Evolutionary conservation across 1,140 invertebrate genomes (phyloP), one percentile per base, ranked within the genome.

Genomic region (Panagrolaimus sp.): DNA sequence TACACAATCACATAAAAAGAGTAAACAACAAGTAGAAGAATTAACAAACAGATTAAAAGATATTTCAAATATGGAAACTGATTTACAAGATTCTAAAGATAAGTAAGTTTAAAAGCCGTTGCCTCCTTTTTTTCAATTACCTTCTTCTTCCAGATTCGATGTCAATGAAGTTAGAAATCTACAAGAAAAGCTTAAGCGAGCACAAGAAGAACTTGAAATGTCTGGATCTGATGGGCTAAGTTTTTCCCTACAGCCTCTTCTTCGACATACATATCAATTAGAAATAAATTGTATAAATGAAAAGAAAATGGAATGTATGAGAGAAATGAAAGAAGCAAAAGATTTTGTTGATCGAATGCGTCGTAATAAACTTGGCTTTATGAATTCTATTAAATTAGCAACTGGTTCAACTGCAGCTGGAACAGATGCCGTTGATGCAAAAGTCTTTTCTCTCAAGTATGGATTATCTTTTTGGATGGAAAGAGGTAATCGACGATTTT

Each of bases 311-410:
- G 79, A 82, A 47, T 83, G 80, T 57, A 51, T 82, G 13, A 69
- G 69, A 11, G 81, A 82, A 66, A 83, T 82, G 80, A 65, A 73
- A 16, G 77, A 79, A 27, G 81, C 80, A 7, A 79, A 72, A 23
- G 80, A 82, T 43, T 72, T 77, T 14, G 80, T 82, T 4, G 80
- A 83, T 61, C 77, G 76, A 63, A 69, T 82, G 63, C 67, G 76
- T 46, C 73, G 71, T 46, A 82, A 82, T 65, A 81, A 82, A 51
- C 63, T 69, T 9, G 74, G 77, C 61, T 62, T 82, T n/a, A 14
- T 82, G 7, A 71, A 70, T 46, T 83, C 81, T 13, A 65, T 82
- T 8, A 82, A 83, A 67, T 65, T 82, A 44, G 80, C 80, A 11
- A 83, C 80, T 23, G 80, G 80, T 11, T 71, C 80, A n/a, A 63